These are phyloP conservation scores for Macroglossus sobrinus DNA, from an alignment of 2,113 vertebrate genomes.

Conservation along the genomic window DNA sequence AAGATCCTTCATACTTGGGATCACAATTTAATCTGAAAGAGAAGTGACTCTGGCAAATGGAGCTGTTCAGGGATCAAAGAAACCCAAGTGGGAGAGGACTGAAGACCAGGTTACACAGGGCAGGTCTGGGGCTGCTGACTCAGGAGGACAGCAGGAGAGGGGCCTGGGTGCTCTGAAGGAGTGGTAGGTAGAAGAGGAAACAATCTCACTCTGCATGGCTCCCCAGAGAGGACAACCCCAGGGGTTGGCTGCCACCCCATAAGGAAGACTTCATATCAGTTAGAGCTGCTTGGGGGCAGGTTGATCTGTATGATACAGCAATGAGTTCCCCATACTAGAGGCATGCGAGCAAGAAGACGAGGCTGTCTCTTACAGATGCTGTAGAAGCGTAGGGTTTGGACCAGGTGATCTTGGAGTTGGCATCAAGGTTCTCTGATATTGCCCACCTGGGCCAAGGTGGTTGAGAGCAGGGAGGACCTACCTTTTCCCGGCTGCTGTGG, in stretches of 20 bases:
- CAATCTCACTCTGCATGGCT: background rate
- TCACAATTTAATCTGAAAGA: background rate
- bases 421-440: background rate
- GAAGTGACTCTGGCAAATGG: background rate
- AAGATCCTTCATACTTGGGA: background rate
- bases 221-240: background rate
- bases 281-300: background rate
- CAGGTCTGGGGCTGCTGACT: background rate
- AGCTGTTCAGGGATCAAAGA: background rate
- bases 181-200: background rate
- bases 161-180: background rate
- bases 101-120: background rate
- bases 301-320: background rate
- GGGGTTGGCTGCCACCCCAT: too few species aligned
- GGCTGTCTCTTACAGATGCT: background rate
- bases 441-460: background rate
- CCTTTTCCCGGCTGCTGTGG: constrained; percentile 86
- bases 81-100: background rate
- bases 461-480: constrained; percentile 18
- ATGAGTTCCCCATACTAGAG: background rate
- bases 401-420: background rate
- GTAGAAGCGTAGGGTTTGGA: background rate
- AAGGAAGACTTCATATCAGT: background rate
- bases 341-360: background rate
- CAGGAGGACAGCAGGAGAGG: background rate